These are phyloP conservation scores for Ctenopoma multispine DNA, from an alignment of 2,797 vertebrate species.

Conservation along the genomic window DNA sequence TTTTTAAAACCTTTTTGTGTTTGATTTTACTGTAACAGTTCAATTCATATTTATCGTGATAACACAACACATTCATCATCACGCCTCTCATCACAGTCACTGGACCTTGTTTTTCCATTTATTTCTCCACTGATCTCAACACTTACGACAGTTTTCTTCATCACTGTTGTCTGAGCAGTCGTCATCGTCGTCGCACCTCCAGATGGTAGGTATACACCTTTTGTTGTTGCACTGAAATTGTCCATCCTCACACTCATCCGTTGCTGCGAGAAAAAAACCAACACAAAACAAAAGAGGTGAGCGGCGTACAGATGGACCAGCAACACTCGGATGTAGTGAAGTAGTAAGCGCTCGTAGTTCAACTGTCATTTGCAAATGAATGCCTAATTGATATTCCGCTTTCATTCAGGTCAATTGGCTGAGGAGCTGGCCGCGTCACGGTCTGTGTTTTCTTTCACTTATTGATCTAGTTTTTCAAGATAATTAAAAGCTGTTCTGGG, in stretches of 20 bases:
- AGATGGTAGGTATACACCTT: conserved; percentile 94
- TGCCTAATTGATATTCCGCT: conserved; percentile 79
- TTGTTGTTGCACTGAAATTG: conserved; percentile 96
- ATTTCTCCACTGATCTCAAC: conserved; percentile 49
- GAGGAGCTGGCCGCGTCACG: conserved; percentile 45
- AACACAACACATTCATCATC: neutral
- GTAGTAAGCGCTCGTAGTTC: conserved; percentile 42
- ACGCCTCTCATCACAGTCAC: neutral
- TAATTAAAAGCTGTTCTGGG: conserved; percentile 29
- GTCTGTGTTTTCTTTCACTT: conserved; percentile 32
- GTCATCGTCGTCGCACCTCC: conserved; percentile 97
- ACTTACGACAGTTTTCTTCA: conserved; percentile 96
- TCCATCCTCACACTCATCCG: conserved; percentile 90
- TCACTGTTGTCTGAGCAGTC: conserved; percentile 98
- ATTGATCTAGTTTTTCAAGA: conserved; percentile 28
- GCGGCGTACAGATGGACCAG: conserved; percentile 53
- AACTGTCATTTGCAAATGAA: conserved; percentile 81
- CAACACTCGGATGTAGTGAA: conserved; percentile 18
- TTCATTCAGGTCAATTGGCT: conserved; percentile 70
- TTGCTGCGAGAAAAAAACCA: conserved; percentile 59
- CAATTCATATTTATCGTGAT: neutral
- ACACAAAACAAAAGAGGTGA: neutral
- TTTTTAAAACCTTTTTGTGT: neutral
- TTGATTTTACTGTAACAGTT: neutral
- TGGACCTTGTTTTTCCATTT: neutral